phyloP scores from a whole-genome alignment of 2,113 vertebrate genomes.

The Protobothrops mucrosquamatus region DNA sequence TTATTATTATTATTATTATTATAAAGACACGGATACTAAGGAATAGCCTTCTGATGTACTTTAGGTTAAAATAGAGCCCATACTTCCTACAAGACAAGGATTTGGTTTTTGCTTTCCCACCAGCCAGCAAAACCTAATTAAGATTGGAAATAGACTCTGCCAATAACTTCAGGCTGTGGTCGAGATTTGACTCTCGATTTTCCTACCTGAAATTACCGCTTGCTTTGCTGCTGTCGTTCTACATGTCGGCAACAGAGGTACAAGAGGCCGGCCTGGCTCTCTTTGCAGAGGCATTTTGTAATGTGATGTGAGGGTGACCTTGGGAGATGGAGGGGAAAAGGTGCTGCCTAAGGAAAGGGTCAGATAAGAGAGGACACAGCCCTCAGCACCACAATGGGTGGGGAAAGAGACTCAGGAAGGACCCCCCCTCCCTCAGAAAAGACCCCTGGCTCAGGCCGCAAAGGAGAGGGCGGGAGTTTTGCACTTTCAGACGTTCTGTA shows the following conservation, averaged over 20 bases:
- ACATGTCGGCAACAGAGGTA: not conserved
- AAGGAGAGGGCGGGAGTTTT: no score
- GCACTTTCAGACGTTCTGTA: no score
- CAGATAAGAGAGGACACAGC: no score
- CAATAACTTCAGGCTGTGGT: not conserved
- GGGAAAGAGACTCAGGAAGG: no score
- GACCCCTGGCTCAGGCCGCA: no score
- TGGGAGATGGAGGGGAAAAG: no score
- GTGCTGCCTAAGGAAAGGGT: no score
- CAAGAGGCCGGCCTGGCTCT: not conserved
- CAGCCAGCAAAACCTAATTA: not conserved
- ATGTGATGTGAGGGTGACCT: no score
- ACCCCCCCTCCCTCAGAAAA: no score
- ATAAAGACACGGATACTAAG: not conserved
- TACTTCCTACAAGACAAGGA: not conserved
- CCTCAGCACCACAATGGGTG: no score
- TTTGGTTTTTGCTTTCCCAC: not conserved
- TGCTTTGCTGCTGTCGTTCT: not conserved
- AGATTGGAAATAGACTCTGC: not conserved
- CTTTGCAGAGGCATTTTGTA: not conserved
- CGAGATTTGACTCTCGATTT: not conserved
- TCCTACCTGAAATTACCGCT: not conserved
- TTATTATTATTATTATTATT: no score
- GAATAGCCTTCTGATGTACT: not conserved
- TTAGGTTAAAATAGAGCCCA: not conserved